phyloP scores from a whole-genome alignment of 2,888 invertebrate species.

The Caenorhabditis plicata region DNA sequence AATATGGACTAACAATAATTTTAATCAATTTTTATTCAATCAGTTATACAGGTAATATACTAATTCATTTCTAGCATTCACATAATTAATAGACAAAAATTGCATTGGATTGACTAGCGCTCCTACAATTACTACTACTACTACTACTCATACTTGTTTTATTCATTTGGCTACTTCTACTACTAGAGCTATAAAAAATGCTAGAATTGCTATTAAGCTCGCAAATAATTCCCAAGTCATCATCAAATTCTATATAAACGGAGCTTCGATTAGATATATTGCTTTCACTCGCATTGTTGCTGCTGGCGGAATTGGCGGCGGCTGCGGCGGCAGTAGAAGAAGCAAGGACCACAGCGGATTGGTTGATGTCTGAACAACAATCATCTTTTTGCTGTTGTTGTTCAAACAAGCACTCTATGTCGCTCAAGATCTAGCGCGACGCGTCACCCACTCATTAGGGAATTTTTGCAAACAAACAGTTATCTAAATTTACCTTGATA shows the following conservation, averaged over 20 bases:
- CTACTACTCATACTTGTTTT: not conserved
- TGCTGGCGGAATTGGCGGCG: slow-evolving; percentile 12
- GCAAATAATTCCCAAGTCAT: slow-evolving; percentile 35
- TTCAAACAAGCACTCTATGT: slow-evolving; percentile 1
- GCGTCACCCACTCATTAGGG: slow-evolving; percentile 10
- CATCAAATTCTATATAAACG: slow-evolving; percentile 35
- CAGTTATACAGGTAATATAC: no score
- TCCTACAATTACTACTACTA: not conserved
- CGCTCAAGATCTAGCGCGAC: no score
- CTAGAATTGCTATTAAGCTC: slow-evolving; percentile 2
- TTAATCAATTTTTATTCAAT: slow-evolving; percentile 12
- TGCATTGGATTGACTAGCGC: not conserved
- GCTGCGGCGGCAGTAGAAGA: not conserved
- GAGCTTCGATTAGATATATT: no score
- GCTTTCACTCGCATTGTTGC: slow-evolving; percentile 17
- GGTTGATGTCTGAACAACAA: slow-evolving; percentile 4
- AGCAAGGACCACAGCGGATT: not conserved
- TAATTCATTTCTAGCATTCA: not conserved
- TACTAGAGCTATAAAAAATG: no score
- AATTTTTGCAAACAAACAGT: slow-evolving; percentile 2
- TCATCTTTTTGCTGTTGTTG: slow-evolving; percentile 13
- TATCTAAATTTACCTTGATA: not conserved
- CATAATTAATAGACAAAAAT: not conserved
- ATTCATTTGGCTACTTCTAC: not conserved
- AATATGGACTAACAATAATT: slow-evolving; percentile 10